Evolutionary conservation across 2,888 invertebrate genomes (phyloP).

Genomic region (Drosophila mercatorum): DNA sequence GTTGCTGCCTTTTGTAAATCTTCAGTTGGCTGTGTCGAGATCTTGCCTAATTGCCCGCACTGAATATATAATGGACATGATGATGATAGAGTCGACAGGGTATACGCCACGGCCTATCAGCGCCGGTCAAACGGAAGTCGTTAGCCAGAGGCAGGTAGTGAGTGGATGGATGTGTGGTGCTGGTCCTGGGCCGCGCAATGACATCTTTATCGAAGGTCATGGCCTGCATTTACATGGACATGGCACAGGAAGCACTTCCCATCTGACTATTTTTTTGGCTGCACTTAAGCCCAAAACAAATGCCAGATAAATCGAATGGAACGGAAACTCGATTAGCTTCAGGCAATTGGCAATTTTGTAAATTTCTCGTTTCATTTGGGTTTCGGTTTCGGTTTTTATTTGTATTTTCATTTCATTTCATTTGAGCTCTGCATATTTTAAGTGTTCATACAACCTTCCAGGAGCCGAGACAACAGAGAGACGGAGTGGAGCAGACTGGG

Average conservation of each 20-base stretch:
- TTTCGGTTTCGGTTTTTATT: background rate
- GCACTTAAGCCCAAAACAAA: conserved; percentile 42
- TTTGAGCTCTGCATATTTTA: conserved; percentile 41
- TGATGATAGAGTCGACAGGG: conserved; percentile 7
- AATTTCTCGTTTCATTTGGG: conserved; percentile 22
- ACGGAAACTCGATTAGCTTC: conserved; percentile 58
- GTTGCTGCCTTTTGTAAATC: conserved; percentile 42
- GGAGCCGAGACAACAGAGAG: background rate
- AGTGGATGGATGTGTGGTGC: background rate
- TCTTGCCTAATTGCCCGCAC: conserved; percentile 56
- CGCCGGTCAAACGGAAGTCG: conserved; percentile 46
- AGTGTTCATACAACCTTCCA: conserved; percentile 32
- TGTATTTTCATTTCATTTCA: background rate
- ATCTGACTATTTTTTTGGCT: conserved; percentile 7
- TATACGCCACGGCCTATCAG: conserved; percentile 6
- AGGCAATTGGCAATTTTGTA: conserved; percentile 54
- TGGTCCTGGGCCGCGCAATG: conserved; percentile 47
- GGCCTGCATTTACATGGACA: conserved; percentile 36
- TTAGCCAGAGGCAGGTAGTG: conserved; percentile 33
- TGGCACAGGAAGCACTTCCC: conserved; percentile 54
- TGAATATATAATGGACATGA: conserved; percentile 48
- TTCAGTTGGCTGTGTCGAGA: conserved; percentile 35
- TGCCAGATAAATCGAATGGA: conserved; percentile 27
- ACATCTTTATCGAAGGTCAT: conserved; percentile 74
- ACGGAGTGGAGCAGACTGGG: background rate